Percentiles rank a stretch among this genome's conserved stretches.
These are phyloP conservation scores for Heliconius sara DNA, from an alignment of 2,888 invertebrate species.

Conservation along the genomic window DNA sequence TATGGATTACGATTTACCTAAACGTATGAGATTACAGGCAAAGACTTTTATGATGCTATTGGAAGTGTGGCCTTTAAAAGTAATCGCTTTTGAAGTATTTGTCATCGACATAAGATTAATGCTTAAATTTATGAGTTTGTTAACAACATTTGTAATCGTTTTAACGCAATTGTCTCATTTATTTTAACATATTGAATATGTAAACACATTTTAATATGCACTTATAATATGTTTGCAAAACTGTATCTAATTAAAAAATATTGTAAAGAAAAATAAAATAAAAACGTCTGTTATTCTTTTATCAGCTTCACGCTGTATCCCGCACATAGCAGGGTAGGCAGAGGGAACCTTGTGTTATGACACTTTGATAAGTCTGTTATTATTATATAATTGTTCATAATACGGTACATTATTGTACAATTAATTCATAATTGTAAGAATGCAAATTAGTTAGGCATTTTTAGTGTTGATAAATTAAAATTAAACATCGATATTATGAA, in stretches of 20 bases:
- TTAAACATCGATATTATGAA: no score
- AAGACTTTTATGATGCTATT: conserved; percentile 71
- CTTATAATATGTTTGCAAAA: neutral
- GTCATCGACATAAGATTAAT: conserved; percentile 68
- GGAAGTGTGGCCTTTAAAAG: conserved; percentile 62
- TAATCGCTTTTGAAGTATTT: conserved; percentile 64
- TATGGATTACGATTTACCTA: conserved; percentile 66
- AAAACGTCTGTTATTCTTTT: no score
- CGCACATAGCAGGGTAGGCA: no score
- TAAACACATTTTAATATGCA: neutral
- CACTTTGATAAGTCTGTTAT: no score
- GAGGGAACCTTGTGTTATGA: no score
- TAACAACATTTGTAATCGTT: conserved; percentile 72
- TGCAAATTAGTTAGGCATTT: no score
- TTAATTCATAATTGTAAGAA: no score
- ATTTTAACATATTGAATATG: conserved; percentile 3
- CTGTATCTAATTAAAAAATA: neutral
- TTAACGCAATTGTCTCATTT: conserved; percentile 67
- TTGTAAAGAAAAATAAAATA: no score
- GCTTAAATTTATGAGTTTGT: conserved; percentile 68
- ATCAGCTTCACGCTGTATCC: no score
- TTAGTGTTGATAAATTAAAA: no score
- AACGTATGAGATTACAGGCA: conserved; percentile 63
- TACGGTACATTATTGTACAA: no score
- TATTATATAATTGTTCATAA: no score